Conservation (phyloP, 1,140 invertebrate genomes). For the Drosophila kepulauana region DNA sequence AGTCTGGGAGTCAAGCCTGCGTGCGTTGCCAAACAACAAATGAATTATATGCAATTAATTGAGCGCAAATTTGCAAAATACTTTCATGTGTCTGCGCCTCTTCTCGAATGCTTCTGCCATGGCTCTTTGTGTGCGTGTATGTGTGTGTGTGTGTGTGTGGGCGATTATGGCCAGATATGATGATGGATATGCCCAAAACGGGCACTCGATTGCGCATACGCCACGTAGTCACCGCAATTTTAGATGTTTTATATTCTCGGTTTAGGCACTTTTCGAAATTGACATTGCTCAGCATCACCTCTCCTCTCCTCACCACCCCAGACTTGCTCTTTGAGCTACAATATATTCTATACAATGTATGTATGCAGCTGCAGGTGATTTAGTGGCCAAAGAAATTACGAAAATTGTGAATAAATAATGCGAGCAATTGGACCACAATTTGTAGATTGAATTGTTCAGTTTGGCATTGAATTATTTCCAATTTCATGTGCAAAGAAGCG, state of each 20-base stretch:
- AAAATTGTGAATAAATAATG: constrained; percentile 14
- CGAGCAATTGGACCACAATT: constrained; percentile 16
- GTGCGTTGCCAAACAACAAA: constrained; percentile 63
- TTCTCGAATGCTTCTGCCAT: background rate
- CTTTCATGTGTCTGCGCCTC: constrained; percentile 70
- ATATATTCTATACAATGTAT: background rate
- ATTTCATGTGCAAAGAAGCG: constrained; percentile 5
- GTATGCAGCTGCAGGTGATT: constrained; percentile 32
- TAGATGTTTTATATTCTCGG: constrained; percentile 17
- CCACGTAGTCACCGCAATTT: constrained; percentile 17
- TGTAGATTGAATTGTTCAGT: constrained; percentile 17
- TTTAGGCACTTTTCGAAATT: constrained; percentile 21
- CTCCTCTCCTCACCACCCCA: too few relatives aligned
- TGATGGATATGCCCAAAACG: constrained; percentile 70
- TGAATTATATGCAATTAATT: constrained; percentile 84
- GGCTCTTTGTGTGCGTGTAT: background rate
- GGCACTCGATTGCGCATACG: constrained; percentile 59
- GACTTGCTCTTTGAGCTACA: too few relatives aligned
- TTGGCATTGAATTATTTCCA: constrained; percentile 6
- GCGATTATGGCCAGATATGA: constrained; percentile 52
- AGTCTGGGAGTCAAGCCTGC: constrained; percentile 4
- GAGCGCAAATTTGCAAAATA: constrained; percentile 84
- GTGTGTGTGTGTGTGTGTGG: constrained; percentile 22
- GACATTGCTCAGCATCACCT: background rate
- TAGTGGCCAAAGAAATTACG: constrained; percentile 22